A percentile compares a stretch with the other conserved stretches of the same genome.
phyloP scores from a whole-genome alignment of 2,113 vertebrate species.

The Oceanodroma tethys region DNA sequence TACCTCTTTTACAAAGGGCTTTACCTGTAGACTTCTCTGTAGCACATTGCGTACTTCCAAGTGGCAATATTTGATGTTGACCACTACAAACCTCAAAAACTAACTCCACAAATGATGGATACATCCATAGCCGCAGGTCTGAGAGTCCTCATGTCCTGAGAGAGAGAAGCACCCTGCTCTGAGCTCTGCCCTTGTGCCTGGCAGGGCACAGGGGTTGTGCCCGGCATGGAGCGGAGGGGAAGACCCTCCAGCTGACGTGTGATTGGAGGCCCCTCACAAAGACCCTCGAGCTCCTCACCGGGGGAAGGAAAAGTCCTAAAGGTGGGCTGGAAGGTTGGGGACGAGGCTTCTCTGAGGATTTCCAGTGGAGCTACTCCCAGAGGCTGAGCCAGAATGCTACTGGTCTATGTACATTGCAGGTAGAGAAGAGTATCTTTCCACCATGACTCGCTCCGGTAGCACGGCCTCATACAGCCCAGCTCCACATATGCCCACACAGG shows the following conservation, averaged over 20 bases:
- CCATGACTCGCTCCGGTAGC: neutral
- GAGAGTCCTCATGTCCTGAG: neutral
- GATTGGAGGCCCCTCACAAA: neutral
- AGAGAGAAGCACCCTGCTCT: neutral
- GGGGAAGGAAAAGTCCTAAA: neutral
- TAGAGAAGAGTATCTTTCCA: neutral
- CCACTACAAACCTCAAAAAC: neutral
- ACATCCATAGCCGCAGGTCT: neutral
- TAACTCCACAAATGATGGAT: neutral
- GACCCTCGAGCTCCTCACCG: neutral
- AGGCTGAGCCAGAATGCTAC: neutral
- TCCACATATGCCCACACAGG: accelerated
- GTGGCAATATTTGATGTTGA: neutral
- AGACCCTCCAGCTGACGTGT: neutral
- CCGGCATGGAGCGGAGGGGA: accelerated
- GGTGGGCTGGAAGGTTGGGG: neutral
- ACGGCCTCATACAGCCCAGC: neutral
- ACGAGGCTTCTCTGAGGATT: neutral
- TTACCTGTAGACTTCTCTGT: neutral
- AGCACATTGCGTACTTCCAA: neutral
- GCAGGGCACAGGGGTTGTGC: accelerated
- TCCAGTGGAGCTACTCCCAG: neutral
- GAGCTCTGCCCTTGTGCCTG: neutral
- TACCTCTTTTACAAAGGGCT: neutral
- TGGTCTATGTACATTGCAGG: neutral